phyloP scores from a whole-genome alignment of 1,140 invertebrate genomes.

The Sweltsa coloradensis region DNA sequence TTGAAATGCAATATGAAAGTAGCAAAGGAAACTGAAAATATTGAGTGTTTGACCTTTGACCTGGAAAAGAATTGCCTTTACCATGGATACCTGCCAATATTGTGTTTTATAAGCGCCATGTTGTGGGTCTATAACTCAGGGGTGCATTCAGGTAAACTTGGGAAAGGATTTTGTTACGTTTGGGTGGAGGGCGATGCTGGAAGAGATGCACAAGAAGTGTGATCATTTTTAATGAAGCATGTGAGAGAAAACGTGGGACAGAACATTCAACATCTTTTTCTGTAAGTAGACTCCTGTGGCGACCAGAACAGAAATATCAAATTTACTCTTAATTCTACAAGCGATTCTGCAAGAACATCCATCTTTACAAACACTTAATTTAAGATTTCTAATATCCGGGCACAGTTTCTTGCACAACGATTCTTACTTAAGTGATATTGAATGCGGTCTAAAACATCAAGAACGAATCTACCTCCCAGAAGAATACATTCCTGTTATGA shows the following conservation, averaged over 20 bases:
- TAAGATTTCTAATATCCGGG: too few relatives aligned
- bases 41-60: conserved; percentile 22
- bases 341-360: too few relatives aligned
- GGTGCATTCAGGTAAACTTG: conserved; percentile 18
- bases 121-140: conserved; percentile 21
- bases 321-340: conserved; percentile 24
- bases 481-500: too few relatives aligned
- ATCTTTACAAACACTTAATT: too few relatives aligned
- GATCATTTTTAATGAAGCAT: conserved; percentile 24
- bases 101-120: conserved; percentile 24
- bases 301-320: conserved; percentile 29
- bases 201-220: conserved; percentile 25
- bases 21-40: too few relatives aligned
- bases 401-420: too few relatives aligned
- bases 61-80: conserved; percentile 24
- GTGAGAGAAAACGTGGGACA: conserved; percentile 16
- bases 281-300: conserved; percentile 28
- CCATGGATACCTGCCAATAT: conserved; percentile 22
- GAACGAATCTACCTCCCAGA: too few relatives aligned
- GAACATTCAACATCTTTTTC: conserved; percentile 21
- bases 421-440: too few relatives aligned
- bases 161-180: conserved; percentile 20
- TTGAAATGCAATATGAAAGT: too few relatives aligned
- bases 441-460: too few relatives aligned
- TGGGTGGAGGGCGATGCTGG: conserved; percentile 25